phyloP scores from a whole-genome alignment of 1,140 invertebrate species.

The Heliconius eleuchia region DNA sequence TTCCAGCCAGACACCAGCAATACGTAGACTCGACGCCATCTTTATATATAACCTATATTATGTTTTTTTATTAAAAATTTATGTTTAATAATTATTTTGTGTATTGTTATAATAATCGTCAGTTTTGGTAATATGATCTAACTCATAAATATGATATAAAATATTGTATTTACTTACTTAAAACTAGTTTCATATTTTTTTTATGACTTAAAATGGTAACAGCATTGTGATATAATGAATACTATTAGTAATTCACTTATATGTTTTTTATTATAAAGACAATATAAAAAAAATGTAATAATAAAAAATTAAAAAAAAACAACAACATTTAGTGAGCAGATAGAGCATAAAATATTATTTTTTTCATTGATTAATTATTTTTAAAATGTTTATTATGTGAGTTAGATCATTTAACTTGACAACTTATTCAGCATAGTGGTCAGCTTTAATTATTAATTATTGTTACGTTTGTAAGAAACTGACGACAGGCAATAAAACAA shows the following conservation, averaged over 20 bases:
- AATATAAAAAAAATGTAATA: no score
- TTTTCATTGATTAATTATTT: no score
- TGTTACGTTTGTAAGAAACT: conserved; percentile 24
- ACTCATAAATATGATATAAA: not conserved
- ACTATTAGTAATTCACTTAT: no score
- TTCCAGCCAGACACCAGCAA: conserved; percentile 84
- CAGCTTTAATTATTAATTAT: conserved; percentile 32
- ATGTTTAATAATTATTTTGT: not conserved
- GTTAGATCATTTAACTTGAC: not conserved
- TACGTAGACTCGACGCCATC: conserved; percentile 58
- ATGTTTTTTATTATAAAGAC: no score
- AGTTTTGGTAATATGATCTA: not conserved
- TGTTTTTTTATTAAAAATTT: not conserved
- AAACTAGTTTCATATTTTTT: no score
- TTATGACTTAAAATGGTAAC: no score
- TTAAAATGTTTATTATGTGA: not conserved
- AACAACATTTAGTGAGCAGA: no score
- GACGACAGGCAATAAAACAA: conserved; percentile 29
- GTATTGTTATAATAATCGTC: not conserved
- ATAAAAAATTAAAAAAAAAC: no score
- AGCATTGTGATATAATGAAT: no score
- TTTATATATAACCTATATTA: conserved; percentile 25
- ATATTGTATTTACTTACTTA: not conserved
- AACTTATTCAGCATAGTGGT: not conserved
- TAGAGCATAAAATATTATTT: no score